phyloP scores from a whole-genome alignment of 1,140 invertebrate species.

The Sitophilus oryzae region DNA sequence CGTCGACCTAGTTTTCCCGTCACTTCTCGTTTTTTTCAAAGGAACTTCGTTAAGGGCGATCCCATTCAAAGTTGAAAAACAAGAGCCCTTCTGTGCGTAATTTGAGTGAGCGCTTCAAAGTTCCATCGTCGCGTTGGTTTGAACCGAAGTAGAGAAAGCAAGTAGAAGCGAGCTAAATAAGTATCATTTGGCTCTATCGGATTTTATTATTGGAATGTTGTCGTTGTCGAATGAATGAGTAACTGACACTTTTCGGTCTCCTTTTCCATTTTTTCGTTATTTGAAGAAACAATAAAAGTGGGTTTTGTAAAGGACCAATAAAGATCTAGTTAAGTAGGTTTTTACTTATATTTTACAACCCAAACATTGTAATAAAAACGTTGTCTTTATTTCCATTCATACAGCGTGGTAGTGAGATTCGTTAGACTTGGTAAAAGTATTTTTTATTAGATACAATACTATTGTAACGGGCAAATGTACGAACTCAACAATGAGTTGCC shows the following conservation, averaged over 20 bases:
- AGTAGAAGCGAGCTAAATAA: neutral
- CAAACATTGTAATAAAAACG: too few species aligned
- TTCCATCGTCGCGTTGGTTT: neutral
- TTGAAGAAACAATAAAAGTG: too few species aligned
- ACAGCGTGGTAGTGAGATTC: too few species aligned
- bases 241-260: neutral
- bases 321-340: too few species aligned
- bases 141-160: neutral
- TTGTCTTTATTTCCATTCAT: too few species aligned
- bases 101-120: neutral
- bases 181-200: neutral
- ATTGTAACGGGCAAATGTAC: too few species aligned
- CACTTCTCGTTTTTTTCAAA: neutral
- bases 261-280: too few species aligned
- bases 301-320: too few species aligned
- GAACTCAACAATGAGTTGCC: too few species aligned
- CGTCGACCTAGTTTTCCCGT: neutral
- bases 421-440: too few species aligned
- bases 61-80: neutral
- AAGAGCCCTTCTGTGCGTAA: neutral
- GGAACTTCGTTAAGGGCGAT: neutral
- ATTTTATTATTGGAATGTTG: neutral
- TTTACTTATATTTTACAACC: too few species aligned
- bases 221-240: neutral
- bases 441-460: too few species aligned